Evolutionary conservation across 1,140 invertebrate genomes (phyloP).

Genomic region (Cherax destructor): DNA sequence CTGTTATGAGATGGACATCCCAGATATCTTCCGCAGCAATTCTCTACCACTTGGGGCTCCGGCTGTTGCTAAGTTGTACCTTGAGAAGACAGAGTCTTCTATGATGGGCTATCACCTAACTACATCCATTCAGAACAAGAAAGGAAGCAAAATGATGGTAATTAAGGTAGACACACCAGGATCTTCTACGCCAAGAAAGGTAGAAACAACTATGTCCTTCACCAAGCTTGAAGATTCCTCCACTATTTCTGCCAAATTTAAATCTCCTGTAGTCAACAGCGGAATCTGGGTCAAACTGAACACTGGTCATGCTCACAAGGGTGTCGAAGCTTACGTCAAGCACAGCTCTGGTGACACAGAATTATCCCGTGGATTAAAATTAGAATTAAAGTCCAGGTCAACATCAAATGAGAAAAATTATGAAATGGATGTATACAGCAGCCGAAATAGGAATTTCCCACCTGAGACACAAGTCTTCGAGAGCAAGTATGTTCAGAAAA

Average conservation of each 20-base stretch:
- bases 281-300: background rate
- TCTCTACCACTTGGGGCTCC: slow-evolving; percentile 21
- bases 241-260: background rate
- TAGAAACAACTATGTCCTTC: background rate
- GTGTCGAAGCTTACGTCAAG: slow-evolving; percentile 2
- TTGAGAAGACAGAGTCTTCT: slow-evolving; percentile 36
- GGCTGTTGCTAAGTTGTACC: background rate
- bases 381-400: background rate
- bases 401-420: background rate
- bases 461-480: background rate
- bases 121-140: background rate
- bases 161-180: slow-evolving; percentile 23
- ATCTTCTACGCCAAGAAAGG: slow-evolving; percentile 1
- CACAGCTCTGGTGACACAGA: background rate
- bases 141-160: background rate
- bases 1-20: slow-evolving; percentile 43
- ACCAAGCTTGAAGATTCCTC: background rate
- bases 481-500: background rate
- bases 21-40: slow-evolving; percentile 32
- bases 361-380: background rate
- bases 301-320: background rate
- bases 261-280: background rate
- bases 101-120: slow-evolving; percentile 31
- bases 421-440: background rate
- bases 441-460: background rate